Conservation (phyloP, 2,113 vertebrate species). For the Scophthalmus maximus region DNA sequence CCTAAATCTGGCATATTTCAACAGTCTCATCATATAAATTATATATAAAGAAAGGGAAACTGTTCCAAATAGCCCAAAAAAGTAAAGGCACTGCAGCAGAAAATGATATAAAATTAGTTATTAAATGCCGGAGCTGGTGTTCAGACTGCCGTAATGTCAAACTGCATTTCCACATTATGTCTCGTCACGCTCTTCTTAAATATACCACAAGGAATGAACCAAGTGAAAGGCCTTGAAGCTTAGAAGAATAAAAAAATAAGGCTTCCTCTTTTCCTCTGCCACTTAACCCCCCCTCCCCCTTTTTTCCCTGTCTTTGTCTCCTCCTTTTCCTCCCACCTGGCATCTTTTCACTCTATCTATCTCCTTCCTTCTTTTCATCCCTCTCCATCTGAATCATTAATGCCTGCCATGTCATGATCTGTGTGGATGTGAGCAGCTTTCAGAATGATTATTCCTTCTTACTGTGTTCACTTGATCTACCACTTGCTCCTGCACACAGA, state of each 20-base stretch:
- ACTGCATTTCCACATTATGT: slow-evolving; percentile 62
- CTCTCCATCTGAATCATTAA: slow-evolving; percentile 72
- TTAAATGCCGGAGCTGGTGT: slow-evolving; percentile 45
- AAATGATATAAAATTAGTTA: slow-evolving; percentile 40
- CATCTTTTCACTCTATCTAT: slow-evolving; percentile 50
- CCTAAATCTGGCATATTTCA: not conserved
- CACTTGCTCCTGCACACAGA: slow-evolving; percentile 61
- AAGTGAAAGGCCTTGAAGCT: slow-evolving; percentile 54
- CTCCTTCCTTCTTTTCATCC: slow-evolving; percentile 61
- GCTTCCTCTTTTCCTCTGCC: slow-evolving; percentile 48
- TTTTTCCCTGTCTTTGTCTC: slow-evolving; percentile 31
- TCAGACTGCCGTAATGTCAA: slow-evolving; percentile 52
- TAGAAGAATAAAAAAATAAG: slow-evolving; percentile 18
- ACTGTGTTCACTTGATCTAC: slow-evolving; percentile 74
- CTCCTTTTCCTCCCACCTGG: slow-evolving; percentile 63
- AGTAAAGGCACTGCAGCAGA: slow-evolving; percentile 22
- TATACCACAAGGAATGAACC: no score
- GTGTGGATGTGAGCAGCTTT: slow-evolving; percentile 75
- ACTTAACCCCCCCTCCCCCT: slow-evolving; percentile 38
- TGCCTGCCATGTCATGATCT: slow-evolving; percentile 78
- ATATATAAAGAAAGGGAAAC: slow-evolving; percentile 6
- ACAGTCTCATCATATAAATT: not conserved
- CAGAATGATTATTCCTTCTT: slow-evolving; percentile 70
- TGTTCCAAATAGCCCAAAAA: slow-evolving; percentile 33
- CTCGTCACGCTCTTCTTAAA: slow-evolving; percentile 69